Evolutionary conservation across 2,888 invertebrate genomes (phyloP), one percentile per base, ranked within the genome.

Genomic region (Eulithis testata): DNA sequence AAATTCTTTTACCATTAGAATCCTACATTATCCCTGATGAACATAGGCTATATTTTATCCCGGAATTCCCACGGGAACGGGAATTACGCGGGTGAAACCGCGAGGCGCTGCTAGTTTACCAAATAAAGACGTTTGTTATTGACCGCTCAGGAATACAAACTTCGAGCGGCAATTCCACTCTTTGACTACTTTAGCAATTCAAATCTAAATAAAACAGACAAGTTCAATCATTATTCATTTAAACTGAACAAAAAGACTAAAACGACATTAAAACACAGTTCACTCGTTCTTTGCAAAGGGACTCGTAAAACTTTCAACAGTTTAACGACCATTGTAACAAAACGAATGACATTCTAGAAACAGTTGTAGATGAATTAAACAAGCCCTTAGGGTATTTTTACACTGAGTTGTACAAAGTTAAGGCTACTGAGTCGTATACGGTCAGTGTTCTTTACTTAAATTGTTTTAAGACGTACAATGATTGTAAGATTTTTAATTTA

Each of bases 251-350:
- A 58, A 62, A 66, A 47, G 45, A 40, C 62, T 44, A 37, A 54
- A 50, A 53, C 36, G 44, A 52, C 40, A 53, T 56, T 49, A 57
- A 63, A 58, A 63, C 44, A 60, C 60, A 63, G 53, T 57, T 63
- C 58, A 66, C 66, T 68, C 69, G 62, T 64, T 63, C 68, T 66
- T 66, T 65, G 63, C 64, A 58, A 66, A 67, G 67, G 64, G 67
- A 66, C 62, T 70, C 69, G 70, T 72, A 69, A 72, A 73, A 70
- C 69, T 70, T 72, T 70, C 61, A 72, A 71, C 72, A 72, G 63
- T 71, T 72, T 72, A 73, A 73, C 69, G 72, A 71, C 69, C 73
- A 67, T 72, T 70, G 65, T 67, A 73, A 69, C 65, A 73, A 73
- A 70, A 66, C 69, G 40, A 69, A 68, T 68, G 65, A 70, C 69